Base-by-base conservation (phyloP, 2,797 vertebrate genomes). In the Platalea minor region DNA sequence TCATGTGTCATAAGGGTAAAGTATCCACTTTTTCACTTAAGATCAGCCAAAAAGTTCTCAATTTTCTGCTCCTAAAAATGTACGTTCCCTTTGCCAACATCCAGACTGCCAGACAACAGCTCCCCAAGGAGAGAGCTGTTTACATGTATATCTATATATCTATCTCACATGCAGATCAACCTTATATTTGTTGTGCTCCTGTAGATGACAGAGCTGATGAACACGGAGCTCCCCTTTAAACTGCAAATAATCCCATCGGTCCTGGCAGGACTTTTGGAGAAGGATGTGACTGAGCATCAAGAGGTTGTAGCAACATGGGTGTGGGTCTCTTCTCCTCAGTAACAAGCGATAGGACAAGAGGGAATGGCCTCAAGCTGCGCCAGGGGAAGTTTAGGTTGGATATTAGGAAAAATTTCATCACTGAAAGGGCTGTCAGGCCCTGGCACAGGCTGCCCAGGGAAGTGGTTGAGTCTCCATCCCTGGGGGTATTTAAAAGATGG, bases 1-100 rank as follows among this genome's bases (percentile, higher is more conserved):
- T 93, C 91, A 89, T 68, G 43, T 91, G 84, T 78, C 89, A 88
- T 23, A 77, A 89, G 78, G 78, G 33, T 68, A 81, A 93, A 96
- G 68, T 20, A 91, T 18, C 73, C 39, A 35, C 50, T 92, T 89
- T 82, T 93, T 93, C 57, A 88, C 69, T 73, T 81, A 48, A 88
- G 33, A 61, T 14, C 43, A 85, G 86, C 29, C 54, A 57, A 51
- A 79, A 61, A 45, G 24, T 56, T 67, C 45, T 77, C 69, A 14
- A 0, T 92, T 69, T 78, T 25, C 26, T 43, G 24, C 63, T 83
- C 50, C 35, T 59, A n/a, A 68, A 85, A 73, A 61, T 3, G 5
- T 8, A 17, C 3, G 17, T 69, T 85, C 43, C 26, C 33, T 64
- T 88, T 86, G 25, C 68, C 61, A 64, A 2, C 31, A 46, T 5